These are phyloP conservation scores for Himalopsyche japonica DNA, from an alignment of 2,888 invertebrate species.

Conservation along the genomic window DNA sequence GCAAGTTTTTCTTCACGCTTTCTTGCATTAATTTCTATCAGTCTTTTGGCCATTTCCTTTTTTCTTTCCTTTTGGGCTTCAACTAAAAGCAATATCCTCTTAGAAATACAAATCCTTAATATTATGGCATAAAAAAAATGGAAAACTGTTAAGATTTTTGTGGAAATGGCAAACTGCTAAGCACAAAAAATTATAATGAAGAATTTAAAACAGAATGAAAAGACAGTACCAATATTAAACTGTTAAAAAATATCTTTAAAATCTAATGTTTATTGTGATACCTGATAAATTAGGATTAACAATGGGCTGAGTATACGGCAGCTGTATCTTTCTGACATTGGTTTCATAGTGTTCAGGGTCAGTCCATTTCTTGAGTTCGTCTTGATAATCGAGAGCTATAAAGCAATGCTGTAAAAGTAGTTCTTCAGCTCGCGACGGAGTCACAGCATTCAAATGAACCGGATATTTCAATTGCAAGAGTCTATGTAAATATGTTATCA, in stretches of 20 bases:
- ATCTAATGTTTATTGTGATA: slow-evolving; percentile 43
- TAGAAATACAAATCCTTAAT: not conserved
- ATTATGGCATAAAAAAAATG: too few relatives aligned
- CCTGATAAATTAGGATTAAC: slow-evolving; percentile 67
- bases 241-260: too few relatives aligned
- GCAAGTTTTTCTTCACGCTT: slow-evolving; percentile 85
- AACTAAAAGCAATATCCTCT: slow-evolving; percentile 46
- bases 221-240: too few relatives aligned
- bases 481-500: slow-evolving; percentile 82
- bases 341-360: slow-evolving; percentile 79
- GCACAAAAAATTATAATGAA: too few relatives aligned
- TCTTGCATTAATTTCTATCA: slow-evolving; percentile 87
- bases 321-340: slow-evolving; percentile 82
- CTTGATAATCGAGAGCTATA: slow-evolving; percentile 77
- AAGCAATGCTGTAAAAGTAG: slow-evolving; percentile 79
- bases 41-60: slow-evolving; percentile 79
- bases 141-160: too few relatives aligned
- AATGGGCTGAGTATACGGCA: slow-evolving; percentile 75
- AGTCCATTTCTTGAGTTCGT: slow-evolving; percentile 80
- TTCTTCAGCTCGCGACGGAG: slow-evolving; percentile 85
- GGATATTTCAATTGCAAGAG: slow-evolving; percentile 92
- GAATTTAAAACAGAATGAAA: too few relatives aligned
- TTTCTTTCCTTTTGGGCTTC: slow-evolving; percentile 88
- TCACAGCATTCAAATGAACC: slow-evolving; percentile 85
- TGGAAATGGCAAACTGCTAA: too few relatives aligned